Evolutionary conservation across 2,113 vertebrate species (phyloP), one percentile per base, ranked within the genome.

Genomic region (Scopus umbretta): DNA sequence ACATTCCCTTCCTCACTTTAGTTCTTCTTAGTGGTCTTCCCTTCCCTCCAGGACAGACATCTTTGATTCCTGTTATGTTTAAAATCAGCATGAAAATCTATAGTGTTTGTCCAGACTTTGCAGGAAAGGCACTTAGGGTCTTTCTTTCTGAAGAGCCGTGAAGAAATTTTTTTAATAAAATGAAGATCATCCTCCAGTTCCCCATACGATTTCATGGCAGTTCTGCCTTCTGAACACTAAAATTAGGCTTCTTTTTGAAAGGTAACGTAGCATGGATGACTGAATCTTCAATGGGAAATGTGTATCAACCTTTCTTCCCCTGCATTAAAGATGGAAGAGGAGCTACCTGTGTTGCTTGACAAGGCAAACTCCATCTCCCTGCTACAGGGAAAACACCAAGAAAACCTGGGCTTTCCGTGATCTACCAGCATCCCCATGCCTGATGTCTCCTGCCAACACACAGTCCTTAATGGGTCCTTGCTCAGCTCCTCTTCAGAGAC

Each of bases 381-480:
- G 38, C 42, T 75, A 9, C 17, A 58, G 29, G 4, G 19, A 71
- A 75, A 79, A 82, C 50, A 58, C 13, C 1, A 3, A 68, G 21
- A n/a, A n/a, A 91, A 65, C 10, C 13, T 0, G 0, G 40, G 20
- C 16, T 14, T 72, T 49, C 40, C 29, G 22, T 2, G 6, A 59
- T 26, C 22, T 17, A 65, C 13, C 43, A 84, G 43, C 29, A 84
- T 22, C 10, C 26, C 27, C 26, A 12, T 42, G 58, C 42, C 47
- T 68, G 32, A 30, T 63, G 49, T 25, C 30, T 87, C 21, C 63
- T 56, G 11, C 15, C 10, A 62, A 49, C 19, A 13, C 11, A 63
- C 16, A 32, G 26, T 40, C 47, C 29, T 62, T 1, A 0, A n/a
- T 1, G 1, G 8, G 16, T 80, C n/a, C 47, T 52, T 66, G 34